These are phyloP conservation scores for Chloromyia formosa DNA, from an alignment of 2,888 invertebrate species.

Conservation along the genomic window DNA sequence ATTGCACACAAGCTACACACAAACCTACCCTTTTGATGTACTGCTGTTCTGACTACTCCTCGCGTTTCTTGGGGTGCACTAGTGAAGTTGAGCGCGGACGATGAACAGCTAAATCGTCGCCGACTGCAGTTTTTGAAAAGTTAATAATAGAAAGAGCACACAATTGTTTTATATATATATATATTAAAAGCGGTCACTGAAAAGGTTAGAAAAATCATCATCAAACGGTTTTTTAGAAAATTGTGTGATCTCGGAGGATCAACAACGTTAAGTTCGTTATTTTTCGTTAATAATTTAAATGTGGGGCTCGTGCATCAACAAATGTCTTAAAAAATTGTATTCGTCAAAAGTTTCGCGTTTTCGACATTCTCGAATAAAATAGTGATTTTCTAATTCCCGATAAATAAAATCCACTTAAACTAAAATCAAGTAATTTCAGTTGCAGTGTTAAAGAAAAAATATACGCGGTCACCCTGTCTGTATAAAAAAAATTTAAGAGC, in stretches of 20 bases:
- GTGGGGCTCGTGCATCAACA: too few species aligned
- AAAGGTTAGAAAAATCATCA: conserved; percentile 1
- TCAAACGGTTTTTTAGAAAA: not conserved
- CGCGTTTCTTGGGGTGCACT: conserved; percentile 50
- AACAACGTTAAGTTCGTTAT: not conserved
- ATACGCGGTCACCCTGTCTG: too few species aligned
- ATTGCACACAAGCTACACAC: not conserved
- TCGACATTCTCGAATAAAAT: too few species aligned
- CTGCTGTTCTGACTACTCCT: conserved; percentile 22
- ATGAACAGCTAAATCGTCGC: conserved; percentile 50
- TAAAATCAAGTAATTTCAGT: not conserved
- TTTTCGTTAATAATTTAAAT: too few species aligned
- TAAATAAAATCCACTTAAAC: not conserved
- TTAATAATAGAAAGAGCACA: conserved; percentile 31
- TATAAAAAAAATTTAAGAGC: too few species aligned
- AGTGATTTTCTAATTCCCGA: not conserved
- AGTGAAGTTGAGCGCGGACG: conserved; percentile 54
- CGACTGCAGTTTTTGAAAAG: conserved; percentile 39
- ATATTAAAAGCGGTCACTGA: conserved; percentile 1
- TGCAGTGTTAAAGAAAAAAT: too few species aligned
- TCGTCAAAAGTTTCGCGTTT: too few species aligned
- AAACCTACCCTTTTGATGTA: conserved; percentile 16
- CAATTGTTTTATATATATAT: not conserved
- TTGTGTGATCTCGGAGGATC: not conserved
- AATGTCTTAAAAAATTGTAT: too few species aligned